phyloP scores from a whole-genome alignment of 2,113 vertebrate genomes.

The Leiothrix lutea region DNA sequence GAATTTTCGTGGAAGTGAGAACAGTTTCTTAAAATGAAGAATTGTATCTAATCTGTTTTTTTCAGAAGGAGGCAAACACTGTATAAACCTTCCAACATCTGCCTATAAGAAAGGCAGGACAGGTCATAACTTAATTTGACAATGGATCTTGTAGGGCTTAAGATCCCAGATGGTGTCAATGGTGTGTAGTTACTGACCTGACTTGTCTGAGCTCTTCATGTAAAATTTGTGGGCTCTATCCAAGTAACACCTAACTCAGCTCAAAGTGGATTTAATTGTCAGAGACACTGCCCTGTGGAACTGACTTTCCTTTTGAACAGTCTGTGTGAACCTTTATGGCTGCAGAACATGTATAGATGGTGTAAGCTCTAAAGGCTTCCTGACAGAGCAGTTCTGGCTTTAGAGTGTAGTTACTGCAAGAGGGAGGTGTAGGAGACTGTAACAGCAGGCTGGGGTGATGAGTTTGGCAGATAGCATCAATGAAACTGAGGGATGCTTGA shows the following conservation, averaged over 20 bases:
- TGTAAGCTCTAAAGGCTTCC: neutral
- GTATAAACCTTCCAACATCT: neutral
- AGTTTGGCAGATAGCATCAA: neutral
- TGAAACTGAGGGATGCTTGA: neutral
- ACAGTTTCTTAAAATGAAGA: neutral
- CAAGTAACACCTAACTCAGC: neutral
- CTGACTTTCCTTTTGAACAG: neutral
- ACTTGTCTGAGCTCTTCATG: neutral
- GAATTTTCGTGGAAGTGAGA: neutral
- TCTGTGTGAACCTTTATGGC: neutral
- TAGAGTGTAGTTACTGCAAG: neutral
- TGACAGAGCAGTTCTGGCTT: neutral
- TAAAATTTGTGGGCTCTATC: neutral
- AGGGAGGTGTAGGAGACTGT: neutral
- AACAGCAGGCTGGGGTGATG: neutral
- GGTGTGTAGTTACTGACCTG: neutral
- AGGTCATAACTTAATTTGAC: neutral
- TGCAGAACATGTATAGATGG: rapidly evolving
- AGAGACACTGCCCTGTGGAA: neutral
- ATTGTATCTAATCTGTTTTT: neutral
- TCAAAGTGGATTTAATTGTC: neutral
- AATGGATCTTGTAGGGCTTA: neutral
- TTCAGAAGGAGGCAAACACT: neutral
- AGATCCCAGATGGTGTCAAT: neutral
- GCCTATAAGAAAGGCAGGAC: neutral